Evolutionary conservation across 2,113 vertebrate genomes (phyloP), one percentile per base, ranked within the genome.

Genomic region (Cheilinus undulatus): DNA sequence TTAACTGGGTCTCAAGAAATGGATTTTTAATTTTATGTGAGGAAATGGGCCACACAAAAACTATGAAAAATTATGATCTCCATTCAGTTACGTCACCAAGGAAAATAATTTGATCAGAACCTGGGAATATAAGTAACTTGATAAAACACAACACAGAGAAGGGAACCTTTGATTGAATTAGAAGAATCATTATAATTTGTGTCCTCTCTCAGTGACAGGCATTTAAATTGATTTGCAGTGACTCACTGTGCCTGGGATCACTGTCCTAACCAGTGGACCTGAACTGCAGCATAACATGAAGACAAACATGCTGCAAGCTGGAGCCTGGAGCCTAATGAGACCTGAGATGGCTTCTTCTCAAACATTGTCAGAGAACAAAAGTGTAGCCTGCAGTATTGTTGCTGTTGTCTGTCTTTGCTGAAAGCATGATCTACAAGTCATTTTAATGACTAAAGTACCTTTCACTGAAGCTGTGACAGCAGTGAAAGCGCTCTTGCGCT

Each of bases 361-460:
- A 72, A 65, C 51, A 45, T 9, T 30, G 34, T 22, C 10, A 3
- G 46, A 59, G 62, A 60, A 36, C 22, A 61, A 51, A 22, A 23
- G 19, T 12, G 48, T 19, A 26, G 50, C 9, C 65, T 49, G 48
- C 51, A 13, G 68, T 34, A 24, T 42, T 38, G 34, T 61, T 78
- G 66, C 38, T 53, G 48, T 20, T 62, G 56, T 32, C 48, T 56
- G 27, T 61, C 58, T 0, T 5, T 42, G 26, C 52, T 52, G 65
- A 58, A 32, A 9, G 10, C 23, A 38, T 28, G 50, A 43, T 61
- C 58, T 69, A 62, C 7, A 36, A 52, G 54, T 63, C 24, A 23
- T 79, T 65, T 75, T 20, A 68, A 63, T 48, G 70, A 78, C 56
- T 73, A 23, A 66, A 73, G 66, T 34, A 56, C 20, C 73, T 70